Base-by-base conservation (phyloP, 1,140 invertebrate genomes). In the Cotesia chilonis region DNA sequence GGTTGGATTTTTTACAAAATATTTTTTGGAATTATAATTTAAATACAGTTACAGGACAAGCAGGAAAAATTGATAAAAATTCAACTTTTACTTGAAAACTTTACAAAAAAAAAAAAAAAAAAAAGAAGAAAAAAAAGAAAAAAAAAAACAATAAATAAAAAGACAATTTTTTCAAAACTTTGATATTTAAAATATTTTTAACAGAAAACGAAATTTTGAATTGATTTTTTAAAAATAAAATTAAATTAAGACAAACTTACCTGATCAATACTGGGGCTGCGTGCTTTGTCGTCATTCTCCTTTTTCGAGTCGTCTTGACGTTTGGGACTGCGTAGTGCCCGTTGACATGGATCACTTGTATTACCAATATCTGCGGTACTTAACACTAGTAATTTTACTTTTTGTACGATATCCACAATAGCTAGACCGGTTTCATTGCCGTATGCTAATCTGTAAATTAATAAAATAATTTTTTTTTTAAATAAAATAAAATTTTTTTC, bases 351-450 rank as follows among this genome's bases (percentile, higher is more conserved):
- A 88, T 98, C 96, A 82, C 89, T 91, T 41, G 89, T 88, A 70
- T 94, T 94, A 88, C 98, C 98, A 74, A 98, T 90, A 85, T 98
- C 95, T 74, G 92, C 89, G 74, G 93, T 93, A 75, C 91, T 91
- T 81, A 95, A 89, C 86, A 96, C 97, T 75, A 96, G 88, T 75
- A 99, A 90, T 85, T 94, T 94, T 71, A 92, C 91, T 88, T 95
- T 96, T 87, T 98, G 96, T 80, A 96, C 90, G 85, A 96, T 93
- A 89, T 99, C 97, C 79, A 98, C 91, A 86, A 99, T 93, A 79
- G 96, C 96, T 80, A 99, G 87, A 75, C 97, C 96, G 76, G 93
- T 92, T 87, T 98, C 96, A 86, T 96, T 98, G 79, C 97, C 97
- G 89, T 98, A 98, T 75, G 96, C 94, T 91, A 99, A 91, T 82